Base-by-base conservation (phyloP, 2,888 invertebrate species). In the Cerastis leucographa region DNA sequence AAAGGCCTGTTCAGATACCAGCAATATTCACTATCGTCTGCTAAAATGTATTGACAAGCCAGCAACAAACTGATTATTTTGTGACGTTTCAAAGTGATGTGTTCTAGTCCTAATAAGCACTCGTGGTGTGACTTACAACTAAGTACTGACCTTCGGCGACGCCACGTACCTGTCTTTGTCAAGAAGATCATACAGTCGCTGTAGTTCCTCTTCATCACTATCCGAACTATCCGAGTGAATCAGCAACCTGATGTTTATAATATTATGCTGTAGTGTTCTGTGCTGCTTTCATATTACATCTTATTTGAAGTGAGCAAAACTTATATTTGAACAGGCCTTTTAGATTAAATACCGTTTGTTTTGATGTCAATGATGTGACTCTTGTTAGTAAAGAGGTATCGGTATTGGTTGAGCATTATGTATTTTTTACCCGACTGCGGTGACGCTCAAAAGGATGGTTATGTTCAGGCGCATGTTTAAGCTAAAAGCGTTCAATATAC, bases 191-290 rank as follows among this genome's bases (percentile, higher is more conserved):
- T 83, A 81, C 22, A 83, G 76, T 42, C 81, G 83, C 71, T 54
- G 85, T 59, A 82, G 85, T 68, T 82, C 81, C 74, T 84, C 83
- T 51, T 66, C 86, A 14, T 77, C 83, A 78, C 71, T 76, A 59
- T 76, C 74, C 76, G 81, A 82, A 84, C 74, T 82, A 82, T 82
- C 81, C 85, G 81, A 80, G 64, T 71, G 71, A 19, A 78, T 72
- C 59, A 73, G 67, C 81, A 79, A 82, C 85, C 82, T 69, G 77
- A 85, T 77, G 75, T 84, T 84, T 81, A 78, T 59, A 78, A 84
- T 51, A 81, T 83, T 84, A 61, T 56, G 69, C 80, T 81, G 65
- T 78, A 71, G 68, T 62, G 74, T 35, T 49, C 22, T 74, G 62
- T 35, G 49, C 14, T 65, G 19, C 35, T 51, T 74, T 73, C 42